These are phyloP conservation scores for Trachurus trachurus DNA, from an alignment of 2,797 vertebrate genomes.

Conservation along the genomic window DNA sequence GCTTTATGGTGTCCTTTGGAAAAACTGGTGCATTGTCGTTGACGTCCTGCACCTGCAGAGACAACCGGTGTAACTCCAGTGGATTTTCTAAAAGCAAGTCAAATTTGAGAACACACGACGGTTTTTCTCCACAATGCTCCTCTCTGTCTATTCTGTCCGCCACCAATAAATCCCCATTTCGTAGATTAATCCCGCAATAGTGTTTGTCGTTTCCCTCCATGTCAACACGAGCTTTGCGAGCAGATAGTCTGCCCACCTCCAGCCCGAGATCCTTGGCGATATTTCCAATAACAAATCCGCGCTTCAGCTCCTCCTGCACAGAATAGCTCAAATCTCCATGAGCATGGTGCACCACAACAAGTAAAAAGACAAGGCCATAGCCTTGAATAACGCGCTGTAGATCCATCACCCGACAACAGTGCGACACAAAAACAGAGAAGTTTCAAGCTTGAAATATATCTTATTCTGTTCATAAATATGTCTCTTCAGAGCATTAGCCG, in stretches of 20 bases:
- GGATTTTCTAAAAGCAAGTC: conserved; percentile 85
- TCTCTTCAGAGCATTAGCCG: neutral
- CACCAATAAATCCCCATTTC: conserved; percentile 67
- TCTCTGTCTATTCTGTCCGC: conserved; percentile 79
- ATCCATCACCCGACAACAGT: neutral
- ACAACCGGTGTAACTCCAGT: conserved; percentile 74
- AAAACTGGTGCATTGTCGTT: conserved; percentile 88
- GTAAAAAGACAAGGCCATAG: conserved; percentile 39
- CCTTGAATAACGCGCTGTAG: neutral
- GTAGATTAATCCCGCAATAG: conserved; percentile 66
- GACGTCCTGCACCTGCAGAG: conserved; percentile 84
- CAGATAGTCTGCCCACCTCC: conserved; percentile 40
- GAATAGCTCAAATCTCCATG: conserved; percentile 77
- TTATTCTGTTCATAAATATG: neutral
- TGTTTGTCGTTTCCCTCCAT: conserved; percentile 55
- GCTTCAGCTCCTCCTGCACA: conserved; percentile 76
- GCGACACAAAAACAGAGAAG: accelerated
- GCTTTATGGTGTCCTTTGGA: conserved; percentile 68
- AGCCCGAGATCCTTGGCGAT: conserved; percentile 76
- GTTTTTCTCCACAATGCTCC: conserved; percentile 71
- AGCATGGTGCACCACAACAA: conserved; percentile 34
- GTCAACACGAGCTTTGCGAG: conserved; percentile 75
- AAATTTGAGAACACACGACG: conserved; percentile 77
- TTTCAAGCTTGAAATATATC: neutral
- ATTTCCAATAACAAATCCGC: conserved; percentile 79